phyloP scores from a whole-genome alignment of 2,797 vertebrate species.

The Eulemur mongoz region DNA sequence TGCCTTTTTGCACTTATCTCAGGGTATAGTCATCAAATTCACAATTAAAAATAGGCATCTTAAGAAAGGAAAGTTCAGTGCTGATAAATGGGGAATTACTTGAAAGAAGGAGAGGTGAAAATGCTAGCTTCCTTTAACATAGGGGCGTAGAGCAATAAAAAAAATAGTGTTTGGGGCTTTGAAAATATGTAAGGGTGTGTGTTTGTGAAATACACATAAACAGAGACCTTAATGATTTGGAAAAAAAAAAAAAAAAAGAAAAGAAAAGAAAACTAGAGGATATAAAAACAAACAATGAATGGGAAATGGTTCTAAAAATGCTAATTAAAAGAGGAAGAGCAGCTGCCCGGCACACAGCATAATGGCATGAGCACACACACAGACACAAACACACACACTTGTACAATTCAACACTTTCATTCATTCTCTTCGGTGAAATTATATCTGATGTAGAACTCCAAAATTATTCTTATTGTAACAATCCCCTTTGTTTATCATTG shows the following conservation, averaged over 20 bases:
- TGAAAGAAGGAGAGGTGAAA: background rate
- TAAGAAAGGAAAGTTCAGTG: background rate
- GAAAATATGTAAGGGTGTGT: background rate
- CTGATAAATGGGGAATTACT: background rate
- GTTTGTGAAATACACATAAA: background rate
- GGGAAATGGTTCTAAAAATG: constrained; percentile 20
- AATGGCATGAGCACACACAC: background rate
- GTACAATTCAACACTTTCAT: background rate
- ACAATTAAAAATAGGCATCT: background rate
- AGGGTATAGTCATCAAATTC: background rate
- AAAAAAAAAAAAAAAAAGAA: background rate
- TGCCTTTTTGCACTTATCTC: background rate
- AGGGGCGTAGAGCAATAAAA: background rate
- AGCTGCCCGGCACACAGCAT: background rate
- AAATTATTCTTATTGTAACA: background rate
- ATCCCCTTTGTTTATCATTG: background rate
- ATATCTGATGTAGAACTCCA: background rate
- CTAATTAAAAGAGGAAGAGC: background rate
- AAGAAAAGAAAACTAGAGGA: background rate
- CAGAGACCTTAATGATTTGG: background rate
- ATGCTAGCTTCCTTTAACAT: background rate
- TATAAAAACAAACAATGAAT: background rate
- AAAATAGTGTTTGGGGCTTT: background rate
- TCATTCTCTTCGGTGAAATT: background rate
- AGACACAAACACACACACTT: background rate